Percentiles rank a stretch among this genome's conserved stretches.
These are phyloP conservation scores for Agelas oroides DNA, from an alignment of 37 sponge, comb jelly and placozoan genomes.

Conservation along the genomic window DNA sequence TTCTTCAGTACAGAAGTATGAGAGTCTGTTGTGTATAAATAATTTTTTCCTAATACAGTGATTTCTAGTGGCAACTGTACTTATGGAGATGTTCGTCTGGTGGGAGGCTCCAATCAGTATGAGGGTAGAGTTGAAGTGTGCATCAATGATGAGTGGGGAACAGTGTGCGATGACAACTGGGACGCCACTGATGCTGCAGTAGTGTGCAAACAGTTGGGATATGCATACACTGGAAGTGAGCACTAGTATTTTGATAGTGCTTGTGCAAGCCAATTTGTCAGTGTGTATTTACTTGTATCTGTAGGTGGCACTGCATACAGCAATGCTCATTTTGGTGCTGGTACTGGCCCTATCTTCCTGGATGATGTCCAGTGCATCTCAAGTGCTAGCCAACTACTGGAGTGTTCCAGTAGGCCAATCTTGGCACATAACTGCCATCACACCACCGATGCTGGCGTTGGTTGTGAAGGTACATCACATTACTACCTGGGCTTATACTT, in stretches of 20 bases:
- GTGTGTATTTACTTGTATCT: too few species aligned
- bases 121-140: slow-evolving; percentile 6
- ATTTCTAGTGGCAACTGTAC: not conserved
- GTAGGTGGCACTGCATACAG: not conserved
- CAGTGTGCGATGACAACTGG: slow-evolving; percentile 4
- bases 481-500: too few species aligned
- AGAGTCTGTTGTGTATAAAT: too few species aligned
- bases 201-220: slow-evolving; percentile 4
- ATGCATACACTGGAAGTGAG: not conserved
- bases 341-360: slow-evolving; percentile 3
- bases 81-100: slow-evolving; percentile 18
- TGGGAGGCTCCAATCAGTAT: not conserved
- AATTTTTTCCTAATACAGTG: not conserved
- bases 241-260: too few species aligned
- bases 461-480: not conserved
- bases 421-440: not conserved
- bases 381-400: not conserved
- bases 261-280: too few species aligned
- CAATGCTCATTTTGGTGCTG: slow-evolving; percentile 10
- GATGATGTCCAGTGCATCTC: slow-evolving; percentile 16
- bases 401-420: not conserved
- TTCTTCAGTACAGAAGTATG: too few species aligned
- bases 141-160: slow-evolving; percentile 16
- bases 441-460: not conserved
- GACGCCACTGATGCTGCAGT: not conserved